These are phyloP conservation scores for Natrix natrix DNA, from an alignment of 2,797 vertebrate genomes.

Conservation along the genomic window DNA sequence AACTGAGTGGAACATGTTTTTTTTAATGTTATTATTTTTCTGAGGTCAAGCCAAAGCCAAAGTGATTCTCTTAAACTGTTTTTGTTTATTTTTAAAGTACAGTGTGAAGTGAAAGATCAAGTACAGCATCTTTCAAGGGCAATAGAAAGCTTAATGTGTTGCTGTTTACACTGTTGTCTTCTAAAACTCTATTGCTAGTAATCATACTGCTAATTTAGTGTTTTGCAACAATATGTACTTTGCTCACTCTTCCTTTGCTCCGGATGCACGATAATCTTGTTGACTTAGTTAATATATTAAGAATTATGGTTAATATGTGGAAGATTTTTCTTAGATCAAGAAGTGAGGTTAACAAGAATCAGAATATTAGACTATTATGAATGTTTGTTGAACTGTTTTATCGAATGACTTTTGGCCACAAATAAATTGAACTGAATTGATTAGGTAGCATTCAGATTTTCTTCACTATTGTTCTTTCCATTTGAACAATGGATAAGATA, in stretches of 20 bases:
- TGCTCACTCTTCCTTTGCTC: background rate
- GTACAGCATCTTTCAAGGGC: background rate
- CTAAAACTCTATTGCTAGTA: background rate
- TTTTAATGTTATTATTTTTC: background rate
- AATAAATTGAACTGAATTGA: background rate
- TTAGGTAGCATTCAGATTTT: background rate
- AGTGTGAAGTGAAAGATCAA: background rate
- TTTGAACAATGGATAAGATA: background rate
- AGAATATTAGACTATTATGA: background rate
- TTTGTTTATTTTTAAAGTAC: background rate
- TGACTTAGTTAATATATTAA: constrained; percentile 27
- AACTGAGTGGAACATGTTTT: background rate
- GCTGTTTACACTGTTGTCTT: background rate
- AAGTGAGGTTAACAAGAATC: background rate
- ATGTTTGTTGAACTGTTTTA: background rate
- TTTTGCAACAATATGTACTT: constrained; percentile 7
- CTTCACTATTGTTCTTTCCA: background rate
- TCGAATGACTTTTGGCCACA: background rate
- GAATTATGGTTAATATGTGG: constrained; percentile 7
- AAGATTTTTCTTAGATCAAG: background rate
- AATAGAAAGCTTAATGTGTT: background rate
- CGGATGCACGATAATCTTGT: background rate
- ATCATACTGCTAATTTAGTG: background rate
- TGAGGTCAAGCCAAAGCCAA: background rate
- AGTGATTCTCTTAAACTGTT: background rate